A percentile compares a stretch with the other conserved stretches of the same genome.
Evolutionary conservation across 2,888 invertebrate species (phyloP).

Genomic region (Eulithis testata): DNA sequence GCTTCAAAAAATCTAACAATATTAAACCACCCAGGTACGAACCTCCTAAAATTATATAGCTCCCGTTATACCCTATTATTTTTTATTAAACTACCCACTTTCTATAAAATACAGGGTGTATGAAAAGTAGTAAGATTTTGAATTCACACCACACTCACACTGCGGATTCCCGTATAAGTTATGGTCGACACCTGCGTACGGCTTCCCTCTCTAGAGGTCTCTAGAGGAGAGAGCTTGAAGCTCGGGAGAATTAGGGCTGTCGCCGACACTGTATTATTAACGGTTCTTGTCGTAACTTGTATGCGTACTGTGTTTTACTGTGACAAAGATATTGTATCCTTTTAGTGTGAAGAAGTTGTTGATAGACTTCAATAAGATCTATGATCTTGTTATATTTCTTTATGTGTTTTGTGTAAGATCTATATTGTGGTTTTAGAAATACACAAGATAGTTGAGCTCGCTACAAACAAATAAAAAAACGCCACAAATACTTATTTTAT

Average conservation of each 20-base stretch:
- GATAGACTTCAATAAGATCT: background rate
- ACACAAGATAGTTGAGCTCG: no score
- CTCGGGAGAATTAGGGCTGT: constrained; percentile 44
- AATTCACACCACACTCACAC: constrained; percentile 27
- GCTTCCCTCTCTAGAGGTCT: constrained; percentile 50
- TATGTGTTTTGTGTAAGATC: no score
- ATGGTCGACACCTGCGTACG: constrained; percentile 64
- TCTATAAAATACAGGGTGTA: constrained; percentile 21
- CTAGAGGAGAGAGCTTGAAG: background rate
- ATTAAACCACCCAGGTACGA: background rate
- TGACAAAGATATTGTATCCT: background rate
- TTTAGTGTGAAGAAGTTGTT: background rate
- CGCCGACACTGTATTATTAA: constrained; percentile 65
- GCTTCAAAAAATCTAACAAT: background rate
- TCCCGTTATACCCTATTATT: background rate
- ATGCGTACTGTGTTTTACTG: constrained; percentile 11
- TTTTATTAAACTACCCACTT: constrained; percentile 16
- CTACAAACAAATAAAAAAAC: no score
- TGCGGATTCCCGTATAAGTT: constrained; percentile 50
- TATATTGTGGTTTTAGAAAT: no score
- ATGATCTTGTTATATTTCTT: no score
- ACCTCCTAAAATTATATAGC: constrained; percentile 4
- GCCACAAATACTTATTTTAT: no score
- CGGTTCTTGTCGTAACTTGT: constrained; percentile 44
- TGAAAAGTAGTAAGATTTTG: constrained; percentile 25